Evolutionary conservation across 1,140 invertebrate species (phyloP), one percentile per base, ranked within the genome.

Genomic region (Zophobas morio): DNA sequence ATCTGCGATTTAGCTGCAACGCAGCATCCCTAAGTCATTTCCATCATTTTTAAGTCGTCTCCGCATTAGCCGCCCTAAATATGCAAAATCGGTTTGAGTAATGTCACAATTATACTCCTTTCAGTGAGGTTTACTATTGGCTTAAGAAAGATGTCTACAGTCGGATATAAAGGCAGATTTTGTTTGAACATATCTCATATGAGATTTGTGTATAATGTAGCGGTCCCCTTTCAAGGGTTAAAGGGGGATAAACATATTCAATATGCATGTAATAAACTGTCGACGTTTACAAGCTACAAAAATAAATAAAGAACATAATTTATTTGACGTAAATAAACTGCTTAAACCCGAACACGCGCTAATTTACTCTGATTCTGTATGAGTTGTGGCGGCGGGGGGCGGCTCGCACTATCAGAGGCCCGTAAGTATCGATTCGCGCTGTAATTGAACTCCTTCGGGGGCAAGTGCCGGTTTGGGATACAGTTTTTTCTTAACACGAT

Each of bases 211-310:
- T 66, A 42, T 47, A 66, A 66, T 20, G 39, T 47, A 34, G 60
- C 60, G 60, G 39, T 42, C 60, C 60, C 39, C 39, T 66, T 66
- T 66, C 33, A 32, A 66, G 60, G 60, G 60, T 66, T 66, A 66
- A 66, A 66, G 39, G 33, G 37, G 39, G 37, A 51, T 66, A 66
- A 66, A 66, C 60, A 40, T 42, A 66, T 66, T 66, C 60, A 66
- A 66, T 66, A 66, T 66, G 39, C 60, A 66, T 40, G 60, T 66
- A 66, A 66, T 66, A 66, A 66, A 66, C 37, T 66, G 60, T 66
- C 39, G 60, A 66, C 60, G 60, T 66, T 66, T 40, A 66, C 39
- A 66, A 42, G 60, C 60, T 39, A 42, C 39, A 66, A 66, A 66
- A 66, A 66, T 66, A 66, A 66, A 66, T 66, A 42, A 66, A 66